Percentiles rank a stretch among this genome's conserved stretches.
phyloP scores from a whole-genome alignment of 2,888 invertebrate genomes.

The Conistra vaccinii region DNA sequence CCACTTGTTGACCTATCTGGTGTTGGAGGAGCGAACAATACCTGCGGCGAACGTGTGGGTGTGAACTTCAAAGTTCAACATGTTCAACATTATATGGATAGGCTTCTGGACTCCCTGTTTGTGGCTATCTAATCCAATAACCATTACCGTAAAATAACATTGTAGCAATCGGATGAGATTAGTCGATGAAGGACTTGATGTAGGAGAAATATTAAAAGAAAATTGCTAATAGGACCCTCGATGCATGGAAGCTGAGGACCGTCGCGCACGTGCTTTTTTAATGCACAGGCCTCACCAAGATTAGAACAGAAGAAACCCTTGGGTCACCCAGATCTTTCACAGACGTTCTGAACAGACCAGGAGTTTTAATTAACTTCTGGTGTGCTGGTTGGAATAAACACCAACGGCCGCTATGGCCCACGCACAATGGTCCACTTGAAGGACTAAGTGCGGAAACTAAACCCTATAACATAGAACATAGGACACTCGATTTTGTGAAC shows the following conservation, averaged over 20 bases:
- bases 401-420: too few relatives aligned
- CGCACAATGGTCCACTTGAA: too few relatives aligned
- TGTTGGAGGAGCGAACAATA: slow-evolving; percentile 33
- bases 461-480: too few relatives aligned
- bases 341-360: too few relatives aligned
- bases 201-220: not conserved
- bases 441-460: too few relatives aligned
- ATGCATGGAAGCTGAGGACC: too few relatives aligned
- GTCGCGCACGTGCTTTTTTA: too few relatives aligned
- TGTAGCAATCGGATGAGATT: slow-evolving; percentile 2
- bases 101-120: slow-evolving; percentile 7
- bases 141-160: slow-evolving; percentile 5
- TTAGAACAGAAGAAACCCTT: too few relatives aligned
- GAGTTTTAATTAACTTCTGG: too few relatives aligned
- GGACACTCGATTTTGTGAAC: not conserved
- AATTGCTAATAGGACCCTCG: not conserved
- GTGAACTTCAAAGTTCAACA: slow-evolving; percentile 57
- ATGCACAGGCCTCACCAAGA: too few relatives aligned
- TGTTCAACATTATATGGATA: slow-evolving; percentile 15
- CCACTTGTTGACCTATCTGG: slow-evolving; percentile 66
- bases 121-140: slow-evolving; percentile 1
- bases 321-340: too few relatives aligned
- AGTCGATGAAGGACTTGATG: not conserved
- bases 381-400: too few relatives aligned
- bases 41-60: slow-evolving; percentile 42